A percentile compares a stretch with the other conserved stretches of the same genome.
phyloP scores from a whole-genome alignment of 2,888 invertebrate genomes.

The Sepioteuthis lessoniana region DNA sequence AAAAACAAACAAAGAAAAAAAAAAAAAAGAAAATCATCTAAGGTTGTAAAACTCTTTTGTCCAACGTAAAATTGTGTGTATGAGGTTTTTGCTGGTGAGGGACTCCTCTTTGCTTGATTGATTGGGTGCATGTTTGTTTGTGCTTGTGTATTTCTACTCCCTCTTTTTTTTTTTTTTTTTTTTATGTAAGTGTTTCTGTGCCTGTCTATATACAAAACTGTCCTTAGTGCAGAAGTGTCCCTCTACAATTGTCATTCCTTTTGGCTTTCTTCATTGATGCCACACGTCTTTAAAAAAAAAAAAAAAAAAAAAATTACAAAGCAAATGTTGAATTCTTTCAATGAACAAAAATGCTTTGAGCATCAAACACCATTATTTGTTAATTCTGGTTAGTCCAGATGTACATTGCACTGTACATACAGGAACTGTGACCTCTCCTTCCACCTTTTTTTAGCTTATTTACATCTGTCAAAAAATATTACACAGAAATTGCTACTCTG shows the following conservation, averaged over 20 bases:
- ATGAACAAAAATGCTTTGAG: not conserved
- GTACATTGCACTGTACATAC: constrained; percentile 11
- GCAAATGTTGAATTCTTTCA: not conserved
- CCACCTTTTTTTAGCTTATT: not conserved
- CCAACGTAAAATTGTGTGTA: not conserved
- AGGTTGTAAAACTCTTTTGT: not conserved
- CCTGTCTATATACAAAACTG: not conserved
- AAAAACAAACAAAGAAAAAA: not conserved
- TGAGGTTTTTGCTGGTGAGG: not conserved
- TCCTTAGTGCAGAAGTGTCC: not conserved
- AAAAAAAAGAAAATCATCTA: not conserved
- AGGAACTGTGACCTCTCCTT: not conserved
- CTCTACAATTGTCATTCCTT: not conserved
- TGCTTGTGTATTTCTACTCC: not conserved
- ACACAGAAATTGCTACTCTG: constrained; percentile 6
- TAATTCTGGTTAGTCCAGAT: not conserved
- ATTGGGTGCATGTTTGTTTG: not conserved
- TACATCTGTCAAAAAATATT: not conserved
- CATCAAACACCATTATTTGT: not conserved
- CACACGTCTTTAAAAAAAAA: not conserved
- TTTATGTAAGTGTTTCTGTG: not conserved
- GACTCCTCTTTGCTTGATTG: not conserved
- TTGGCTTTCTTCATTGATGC: not conserved
- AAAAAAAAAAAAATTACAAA: not conserved
- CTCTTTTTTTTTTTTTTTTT: no score